These are phyloP conservation scores for Rhabdomys pumilio DNA, from an alignment of 2,797 vertebrate species.

Conservation along the genomic window DNA sequence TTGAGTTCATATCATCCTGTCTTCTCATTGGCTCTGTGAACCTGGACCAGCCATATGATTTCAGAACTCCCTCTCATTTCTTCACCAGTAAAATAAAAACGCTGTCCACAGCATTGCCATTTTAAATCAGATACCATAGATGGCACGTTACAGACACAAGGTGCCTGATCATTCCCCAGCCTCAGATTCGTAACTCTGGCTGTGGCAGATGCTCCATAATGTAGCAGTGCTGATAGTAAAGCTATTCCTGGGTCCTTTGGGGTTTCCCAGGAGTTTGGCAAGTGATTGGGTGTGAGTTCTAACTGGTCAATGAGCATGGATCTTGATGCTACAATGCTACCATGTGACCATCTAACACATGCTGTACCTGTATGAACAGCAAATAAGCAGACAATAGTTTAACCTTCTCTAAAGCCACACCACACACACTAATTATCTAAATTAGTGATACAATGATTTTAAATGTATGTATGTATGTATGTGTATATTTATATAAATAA, in stretches of 20 bases:
- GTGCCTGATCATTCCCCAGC: background rate
- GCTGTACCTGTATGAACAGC: background rate
- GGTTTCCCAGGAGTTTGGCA: background rate
- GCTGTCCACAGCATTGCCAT: background rate
- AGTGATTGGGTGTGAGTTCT: background rate
- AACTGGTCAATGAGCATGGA: background rate
- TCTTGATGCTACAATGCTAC: background rate
- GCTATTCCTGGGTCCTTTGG: background rate
- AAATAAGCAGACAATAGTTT: background rate
- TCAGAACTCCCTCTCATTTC: background rate
- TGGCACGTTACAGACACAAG: fast-evolving
- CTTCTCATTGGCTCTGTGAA: background rate
- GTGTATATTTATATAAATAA: background rate
- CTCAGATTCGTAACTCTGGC: background rate
- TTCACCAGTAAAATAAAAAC: background rate
- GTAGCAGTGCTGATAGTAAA: background rate
- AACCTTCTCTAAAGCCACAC: background rate
- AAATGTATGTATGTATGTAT: background rate
- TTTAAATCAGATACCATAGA: background rate
- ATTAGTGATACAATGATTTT: too few species aligned
- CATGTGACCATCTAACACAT: background rate
- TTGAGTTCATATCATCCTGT: background rate
- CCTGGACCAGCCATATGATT: background rate
- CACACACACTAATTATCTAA: too few species aligned
- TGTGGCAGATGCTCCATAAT: background rate